Base-by-base conservation (phyloP, 2,888 invertebrate genomes). In the Caenorhabditis afra region DNA sequence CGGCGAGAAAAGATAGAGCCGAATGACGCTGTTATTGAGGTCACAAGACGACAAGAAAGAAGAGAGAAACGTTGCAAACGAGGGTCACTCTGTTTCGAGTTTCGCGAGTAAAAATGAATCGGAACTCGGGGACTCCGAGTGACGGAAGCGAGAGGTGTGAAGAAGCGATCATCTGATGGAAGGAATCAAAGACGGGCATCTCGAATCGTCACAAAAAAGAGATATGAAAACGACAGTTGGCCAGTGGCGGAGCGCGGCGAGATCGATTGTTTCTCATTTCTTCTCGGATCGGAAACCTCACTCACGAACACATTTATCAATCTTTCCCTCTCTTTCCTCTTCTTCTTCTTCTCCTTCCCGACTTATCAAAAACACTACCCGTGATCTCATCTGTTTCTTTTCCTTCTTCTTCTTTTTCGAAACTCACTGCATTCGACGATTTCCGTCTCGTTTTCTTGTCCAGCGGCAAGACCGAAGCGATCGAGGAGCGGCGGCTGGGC, bases 21-120 rank as follows among this genome's bases (percentile, higher is more conserved):
- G 22, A 52, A 68, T 62, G 62, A 71, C 55, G 70, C 58, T 67
- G 67, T 67, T 67, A 67, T 44, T 71, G 71, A 71, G 57, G 57
- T 71, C 71, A 64, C 41, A 39, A 47, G 55, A 49, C 41, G 70
- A 70, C 70, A 53, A 37, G 47, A 23, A 37, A 45, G 12, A 57
- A 14, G 45, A 35, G 47, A 29, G 37, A 20, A 47, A 59, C 23
- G 73, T 73, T 73, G 73, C 61, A 64, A 55, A 55, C 18, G n/a
- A 14, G 47, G 47, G 16, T 59, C 16, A 47, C 4, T 47, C 18
- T 44, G 49, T n/a, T 58, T 18, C 50, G 50, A 41, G 59, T 49
- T 53, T 50, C 41, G n/a, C 22, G 53, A 47, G 52, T 29, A 16
- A 37, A 50, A 58, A 67, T 49, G 50, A 44, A 49, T 37, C 22